A percentile compares a stretch with the other conserved stretches of the same genome.
These are phyloP conservation scores for Macropis europaea DNA, from an alignment of 2,888 invertebrate genomes.

Conservation along the genomic window DNA sequence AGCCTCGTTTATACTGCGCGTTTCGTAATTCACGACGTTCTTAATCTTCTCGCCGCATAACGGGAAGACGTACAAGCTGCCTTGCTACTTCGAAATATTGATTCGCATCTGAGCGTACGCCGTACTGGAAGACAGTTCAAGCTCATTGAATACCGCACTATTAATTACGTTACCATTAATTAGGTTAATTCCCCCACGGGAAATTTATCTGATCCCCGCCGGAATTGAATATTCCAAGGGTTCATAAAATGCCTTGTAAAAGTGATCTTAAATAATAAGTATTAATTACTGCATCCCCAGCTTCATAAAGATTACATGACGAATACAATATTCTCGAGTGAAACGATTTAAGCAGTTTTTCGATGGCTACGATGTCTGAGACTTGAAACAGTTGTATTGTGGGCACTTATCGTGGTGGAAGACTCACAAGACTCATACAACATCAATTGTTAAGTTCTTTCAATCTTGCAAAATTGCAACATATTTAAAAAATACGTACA, in stretches of 20 bases:
- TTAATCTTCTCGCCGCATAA: constrained; percentile 61
- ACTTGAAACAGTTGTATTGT: no score
- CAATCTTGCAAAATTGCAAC: no score
- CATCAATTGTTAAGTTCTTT: no score
- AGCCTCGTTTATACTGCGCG: constrained; percentile 13
- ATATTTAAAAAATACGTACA: no score
- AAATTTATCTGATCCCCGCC: not conserved
- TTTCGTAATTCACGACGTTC: constrained; percentile 54
- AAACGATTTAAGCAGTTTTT: no score
- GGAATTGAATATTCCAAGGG: no score
- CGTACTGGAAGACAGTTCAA: constrained; percentile 18
- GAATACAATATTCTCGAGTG: no score
- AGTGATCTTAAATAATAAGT: not conserved
- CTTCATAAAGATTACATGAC: no score
- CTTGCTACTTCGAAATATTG: constrained; percentile 57
- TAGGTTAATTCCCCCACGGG: not conserved
- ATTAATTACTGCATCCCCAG: not conserved
- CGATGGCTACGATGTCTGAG: no score
- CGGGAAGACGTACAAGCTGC: constrained; percentile 64
- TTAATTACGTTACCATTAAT: constrained; percentile 41
- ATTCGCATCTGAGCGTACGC: constrained; percentile 39
- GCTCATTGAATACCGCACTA: constrained; percentile 14
- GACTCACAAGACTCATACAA: no score
- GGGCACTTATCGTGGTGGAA: no score
- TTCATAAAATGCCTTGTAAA: not conserved